Evolutionary conservation across 2,888 invertebrate genomes (phyloP).

Genomic region (Melanotus villosus): DNA sequence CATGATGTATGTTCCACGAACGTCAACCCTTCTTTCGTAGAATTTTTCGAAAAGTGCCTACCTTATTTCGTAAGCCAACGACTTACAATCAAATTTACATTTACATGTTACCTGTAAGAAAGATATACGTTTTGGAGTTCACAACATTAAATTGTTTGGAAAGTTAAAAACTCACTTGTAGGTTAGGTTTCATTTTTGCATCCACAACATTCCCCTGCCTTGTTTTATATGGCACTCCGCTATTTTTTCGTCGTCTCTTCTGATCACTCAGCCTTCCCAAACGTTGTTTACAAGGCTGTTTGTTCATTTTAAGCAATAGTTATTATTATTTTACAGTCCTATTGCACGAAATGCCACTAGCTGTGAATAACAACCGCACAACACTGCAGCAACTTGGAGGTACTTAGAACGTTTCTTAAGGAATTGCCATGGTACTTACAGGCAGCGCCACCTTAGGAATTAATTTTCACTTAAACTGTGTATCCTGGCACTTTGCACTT

Average conservation of each 20-base stretch:
- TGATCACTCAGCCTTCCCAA: neutral
- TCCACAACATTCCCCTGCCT: neutral
- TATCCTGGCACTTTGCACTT: no score
- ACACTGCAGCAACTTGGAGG: no score
- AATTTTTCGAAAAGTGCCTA: constrained; percentile 10
- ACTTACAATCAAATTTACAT: constrained; percentile 16
- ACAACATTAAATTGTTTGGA: neutral
- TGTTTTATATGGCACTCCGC: neutral
- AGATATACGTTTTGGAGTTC: neutral
- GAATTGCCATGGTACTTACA: no score
- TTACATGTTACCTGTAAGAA: constrained; percentile 18
- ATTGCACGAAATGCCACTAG: no score
- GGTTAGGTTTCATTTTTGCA: neutral
- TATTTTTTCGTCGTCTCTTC: neutral
- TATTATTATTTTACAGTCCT: no score
- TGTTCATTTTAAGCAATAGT: no score
- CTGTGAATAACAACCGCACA: no score
- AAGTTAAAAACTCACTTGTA: neutral
- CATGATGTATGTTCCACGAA: constrained; percentile 30
- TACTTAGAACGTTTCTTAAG: no score
- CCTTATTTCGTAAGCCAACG: no score
- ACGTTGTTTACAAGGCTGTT: no score
- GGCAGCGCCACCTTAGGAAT: no score
- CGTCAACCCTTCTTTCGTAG: constrained; percentile 5
- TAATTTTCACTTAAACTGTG: no score